Conservation (phyloP, 2,797 vertebrate genomes). For the Sitta carolinensis region DNA sequence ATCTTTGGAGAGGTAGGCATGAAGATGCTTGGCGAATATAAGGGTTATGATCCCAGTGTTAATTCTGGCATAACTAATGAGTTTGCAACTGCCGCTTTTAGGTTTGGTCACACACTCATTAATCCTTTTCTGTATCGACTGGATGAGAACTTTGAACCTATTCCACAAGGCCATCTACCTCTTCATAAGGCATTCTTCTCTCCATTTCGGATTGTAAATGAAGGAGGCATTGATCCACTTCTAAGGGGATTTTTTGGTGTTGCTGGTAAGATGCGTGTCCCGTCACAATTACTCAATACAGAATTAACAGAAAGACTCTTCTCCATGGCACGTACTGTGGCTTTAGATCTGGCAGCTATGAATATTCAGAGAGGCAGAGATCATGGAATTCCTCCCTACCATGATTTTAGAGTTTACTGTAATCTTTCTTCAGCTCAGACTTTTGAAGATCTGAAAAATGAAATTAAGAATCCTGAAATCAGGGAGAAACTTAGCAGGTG, state of each 20-base stretch:
- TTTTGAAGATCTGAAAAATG: constrained; percentile 93
- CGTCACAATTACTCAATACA: constrained; percentile 91
- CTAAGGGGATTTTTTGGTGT: constrained; percentile 93
- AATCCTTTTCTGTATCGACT: constrained; percentile 93
- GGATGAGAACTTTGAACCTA: constrained; percentile 89
- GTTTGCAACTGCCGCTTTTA: constrained; percentile 96
- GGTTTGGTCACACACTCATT: constrained; percentile 97
- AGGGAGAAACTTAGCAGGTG: constrained; percentile 92
- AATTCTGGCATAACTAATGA: constrained; percentile 91
- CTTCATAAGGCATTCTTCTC: constrained; percentile 98
- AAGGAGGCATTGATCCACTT: constrained; percentile 97
- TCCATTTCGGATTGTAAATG: constrained; percentile 95
- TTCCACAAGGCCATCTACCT: constrained; percentile 90
- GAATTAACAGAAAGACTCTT: constrained; percentile 96
- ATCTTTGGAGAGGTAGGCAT: constrained; percentile 92
- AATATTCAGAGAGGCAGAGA: constrained; percentile 97
- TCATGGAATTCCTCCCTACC: constrained; percentile 96
- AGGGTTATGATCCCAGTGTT: constrained; percentile 89
- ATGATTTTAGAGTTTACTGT: constrained; percentile 95
- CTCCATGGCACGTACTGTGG: constrained; percentile 96
- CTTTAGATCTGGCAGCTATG: constrained; percentile 95
- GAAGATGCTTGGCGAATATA: constrained; percentile 88
- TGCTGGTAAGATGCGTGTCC: constrained; percentile 93
- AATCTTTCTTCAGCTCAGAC: constrained; percentile 90
- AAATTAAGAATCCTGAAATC: constrained; percentile 90